Base-by-base conservation (phyloP, 2,113 vertebrate species). In the Prochilodus magdalenae region DNA sequence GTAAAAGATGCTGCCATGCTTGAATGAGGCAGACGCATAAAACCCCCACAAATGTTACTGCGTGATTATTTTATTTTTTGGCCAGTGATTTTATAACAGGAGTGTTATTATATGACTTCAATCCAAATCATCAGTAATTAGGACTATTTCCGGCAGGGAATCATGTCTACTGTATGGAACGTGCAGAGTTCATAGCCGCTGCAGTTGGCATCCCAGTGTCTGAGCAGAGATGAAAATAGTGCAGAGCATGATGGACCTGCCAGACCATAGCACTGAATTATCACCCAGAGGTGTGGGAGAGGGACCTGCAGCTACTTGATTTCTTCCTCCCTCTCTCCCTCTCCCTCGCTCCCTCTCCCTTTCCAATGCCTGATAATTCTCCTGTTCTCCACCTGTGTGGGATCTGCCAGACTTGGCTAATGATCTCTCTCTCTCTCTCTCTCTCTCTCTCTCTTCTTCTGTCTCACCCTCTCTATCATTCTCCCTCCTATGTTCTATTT, bases 191-290 rank as follows among this genome's bases (percentile, higher is more conserved):
- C 29, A 49, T 6, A 7, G 53, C 24, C 22, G 30, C 14, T 67
- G 30, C 79, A 74, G 60, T 74, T 69, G 62, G 80, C 51, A 47
- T 55, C 30, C 18, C 53, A n/a, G 72, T 44, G 71, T 66, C 20
- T 81, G 60, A 60, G 62, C 20, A 16, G 22, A 44, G 72, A 57
- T 81, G 36, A 40, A 75, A 75, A 75, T 75, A 75, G 62, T 51
- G 60, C 60, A 27, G 62, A 8, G 33, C 27, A 12, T 44, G 73
- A 67, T 67, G 26, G 53, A 40, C 60, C 72, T 75, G 49, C 80
- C 51, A 72, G 72, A 29, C 36, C 66, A 27, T 1, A 12, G 27
- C 20, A 75, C 70, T 73, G 49, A 80, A 73, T 80, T 53, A 80
- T 29, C 79, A 73, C 79, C 40, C 70, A 53, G 79, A 14, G 24